phyloP scores from a whole-genome alignment of 2,113 vertebrate species.

The Mus musculus region DNA sequence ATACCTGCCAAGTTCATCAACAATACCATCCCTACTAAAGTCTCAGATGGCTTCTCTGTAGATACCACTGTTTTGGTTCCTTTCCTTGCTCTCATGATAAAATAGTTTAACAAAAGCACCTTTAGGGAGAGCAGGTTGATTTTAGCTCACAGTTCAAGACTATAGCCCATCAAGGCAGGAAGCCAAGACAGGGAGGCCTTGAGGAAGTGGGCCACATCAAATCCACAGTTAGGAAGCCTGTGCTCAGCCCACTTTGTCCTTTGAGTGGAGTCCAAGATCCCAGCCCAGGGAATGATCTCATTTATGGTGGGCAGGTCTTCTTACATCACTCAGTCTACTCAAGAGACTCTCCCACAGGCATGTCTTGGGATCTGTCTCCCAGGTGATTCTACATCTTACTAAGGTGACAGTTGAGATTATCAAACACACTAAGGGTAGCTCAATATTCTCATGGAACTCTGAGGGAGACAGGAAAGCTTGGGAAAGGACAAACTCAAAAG shows the following conservation, averaged over 20 bases:
- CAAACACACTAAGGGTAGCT: neutral
- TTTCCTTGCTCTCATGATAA: neutral
- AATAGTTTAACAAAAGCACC: neutral
- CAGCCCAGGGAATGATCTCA: neutral
- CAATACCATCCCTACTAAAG: neutral
- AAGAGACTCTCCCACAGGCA: neutral
- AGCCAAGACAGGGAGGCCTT: neutral
- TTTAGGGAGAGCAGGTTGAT: neutral
- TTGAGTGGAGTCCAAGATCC: neutral
- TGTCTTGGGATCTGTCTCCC: neutral
- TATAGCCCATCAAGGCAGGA: neutral
- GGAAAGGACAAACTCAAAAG: conserved; percentile 8
- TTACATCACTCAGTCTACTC: neutral
- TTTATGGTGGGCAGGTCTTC: neutral
- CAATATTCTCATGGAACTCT: conserved; percentile 22
- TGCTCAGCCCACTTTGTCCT: neutral
- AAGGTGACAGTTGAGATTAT: neutral
- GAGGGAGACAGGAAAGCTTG: neutral
- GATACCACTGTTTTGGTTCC: neutral
- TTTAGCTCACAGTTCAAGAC: neutral
- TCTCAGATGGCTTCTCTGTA: neutral
- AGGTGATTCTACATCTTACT: neutral
- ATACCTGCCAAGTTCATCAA: neutral
- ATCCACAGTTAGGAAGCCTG: neutral
- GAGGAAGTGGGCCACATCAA: neutral